Evolutionary conservation across 1,140 invertebrate genomes (phyloP).

Genomic region (Scylla paramamosain): DNA sequence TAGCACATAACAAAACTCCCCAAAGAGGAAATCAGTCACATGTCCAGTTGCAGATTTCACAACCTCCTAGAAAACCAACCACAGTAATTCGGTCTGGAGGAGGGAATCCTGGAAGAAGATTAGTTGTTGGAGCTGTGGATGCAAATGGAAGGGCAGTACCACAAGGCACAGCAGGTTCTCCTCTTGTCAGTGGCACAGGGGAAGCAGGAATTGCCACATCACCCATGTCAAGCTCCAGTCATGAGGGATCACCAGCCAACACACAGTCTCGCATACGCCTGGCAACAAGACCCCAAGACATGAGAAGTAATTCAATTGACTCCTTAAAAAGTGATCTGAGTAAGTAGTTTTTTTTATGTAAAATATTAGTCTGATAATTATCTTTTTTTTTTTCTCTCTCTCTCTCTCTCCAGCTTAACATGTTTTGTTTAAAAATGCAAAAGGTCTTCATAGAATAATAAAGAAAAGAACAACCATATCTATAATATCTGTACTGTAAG

Average conservation of each 20-base stretch:
- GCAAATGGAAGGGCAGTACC: constrained; percentile 42
- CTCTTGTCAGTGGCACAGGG: constrained; percentile 44
- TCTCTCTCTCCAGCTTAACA: too few relatives aligned
- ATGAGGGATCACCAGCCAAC: constrained; percentile 64
- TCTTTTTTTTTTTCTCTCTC: too few relatives aligned
- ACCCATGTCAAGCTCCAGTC: constrained; percentile 71
- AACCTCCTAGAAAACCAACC: constrained; percentile 61
- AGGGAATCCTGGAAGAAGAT: constrained; percentile 45
- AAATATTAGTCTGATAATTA: too few relatives aligned
- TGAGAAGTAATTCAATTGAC: constrained; percentile 76
- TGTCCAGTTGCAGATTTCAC: constrained; percentile 57
- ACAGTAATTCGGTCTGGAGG: constrained; percentile 65
- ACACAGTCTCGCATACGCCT: constrained; percentile 65
- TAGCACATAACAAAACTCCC: constrained; percentile 19
- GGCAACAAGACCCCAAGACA: constrained; percentile 71
- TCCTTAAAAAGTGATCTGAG: constrained; percentile 77
- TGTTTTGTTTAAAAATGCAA: too few relatives aligned
- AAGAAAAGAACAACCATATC: too few relatives aligned
- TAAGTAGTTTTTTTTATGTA: constrained; percentile 63
- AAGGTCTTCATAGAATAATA: too few relatives aligned
- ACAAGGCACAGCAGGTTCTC: constrained; percentile 53
- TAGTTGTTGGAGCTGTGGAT: constrained; percentile 47
- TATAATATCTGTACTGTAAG: too few relatives aligned
- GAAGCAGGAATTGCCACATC: constrained; percentile 53
- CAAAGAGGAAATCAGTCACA: constrained; percentile 59